These are phyloP conservation scores for Ispidina lecontei DNA, from an alignment of 2,797 vertebrate genomes.

Conservation along the genomic window DNA sequence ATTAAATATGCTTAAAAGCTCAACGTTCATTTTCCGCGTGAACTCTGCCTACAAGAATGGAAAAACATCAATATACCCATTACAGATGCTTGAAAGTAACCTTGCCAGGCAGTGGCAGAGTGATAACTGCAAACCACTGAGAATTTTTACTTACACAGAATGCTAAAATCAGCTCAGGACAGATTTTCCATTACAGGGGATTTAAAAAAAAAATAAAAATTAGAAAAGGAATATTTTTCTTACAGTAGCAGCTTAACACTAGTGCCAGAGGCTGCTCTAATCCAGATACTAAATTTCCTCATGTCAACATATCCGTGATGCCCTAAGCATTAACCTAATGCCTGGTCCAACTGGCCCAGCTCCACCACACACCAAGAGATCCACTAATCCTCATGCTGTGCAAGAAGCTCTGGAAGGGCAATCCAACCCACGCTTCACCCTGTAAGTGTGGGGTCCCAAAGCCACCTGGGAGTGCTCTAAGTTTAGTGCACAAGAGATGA, in stretches of 20 bases:
- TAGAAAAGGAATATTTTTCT: not conserved
- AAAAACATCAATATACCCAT: conserved; percentile 43
- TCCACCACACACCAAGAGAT: not conserved
- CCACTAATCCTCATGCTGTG: not conserved
- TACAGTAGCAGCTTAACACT: not conserved
- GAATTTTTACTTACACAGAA: not conserved
- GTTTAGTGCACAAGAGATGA: not conserved
- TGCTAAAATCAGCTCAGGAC: conserved; percentile 18
- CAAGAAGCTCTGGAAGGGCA: not conserved
- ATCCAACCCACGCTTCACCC: not conserved
- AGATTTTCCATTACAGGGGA: not conserved
- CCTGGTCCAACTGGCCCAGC: not conserved
- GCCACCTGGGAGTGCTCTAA: not conserved
- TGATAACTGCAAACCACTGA: not conserved
- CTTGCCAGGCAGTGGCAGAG: not conserved
- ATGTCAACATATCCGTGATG: not conserved
- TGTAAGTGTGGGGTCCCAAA: not conserved
- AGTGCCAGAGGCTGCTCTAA: not conserved
- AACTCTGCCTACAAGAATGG: not conserved
- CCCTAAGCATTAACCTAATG: not conserved
- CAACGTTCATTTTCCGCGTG: not conserved
- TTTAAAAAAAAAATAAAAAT: not conserved
- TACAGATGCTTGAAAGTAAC: conserved; percentile 21
- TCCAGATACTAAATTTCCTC: conserved; percentile 12
- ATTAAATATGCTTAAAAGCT: conserved; percentile 5